Evolutionary conservation across 35 echinoderm and acorn worm species (phyloP).

Genomic region (Heliocidaris tuberculata): DNA sequence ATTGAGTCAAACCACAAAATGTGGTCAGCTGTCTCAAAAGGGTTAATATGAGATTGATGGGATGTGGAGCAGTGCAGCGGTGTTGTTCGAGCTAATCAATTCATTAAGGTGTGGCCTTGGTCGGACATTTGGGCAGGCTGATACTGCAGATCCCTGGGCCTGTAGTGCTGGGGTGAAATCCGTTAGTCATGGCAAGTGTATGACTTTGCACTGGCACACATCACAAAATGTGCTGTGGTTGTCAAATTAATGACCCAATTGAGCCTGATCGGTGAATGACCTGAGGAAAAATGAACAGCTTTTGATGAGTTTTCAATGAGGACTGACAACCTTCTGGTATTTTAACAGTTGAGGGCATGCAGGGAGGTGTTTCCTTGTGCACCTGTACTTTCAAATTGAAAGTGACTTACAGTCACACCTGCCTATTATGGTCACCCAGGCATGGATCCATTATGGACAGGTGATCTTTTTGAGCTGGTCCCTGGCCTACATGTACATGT

Average conservation of each 20-base stretch:
- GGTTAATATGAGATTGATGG: background rate
- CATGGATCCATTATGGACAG: background rate
- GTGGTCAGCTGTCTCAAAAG: no score
- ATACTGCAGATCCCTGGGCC: background rate
- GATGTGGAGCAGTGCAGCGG: background rate
- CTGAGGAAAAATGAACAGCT: background rate
- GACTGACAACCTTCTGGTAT: background rate
- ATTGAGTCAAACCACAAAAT: no score
- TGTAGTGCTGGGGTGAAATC: background rate
- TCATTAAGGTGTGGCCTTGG: slow-evolving; percentile 28
- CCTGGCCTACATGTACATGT: background rate
- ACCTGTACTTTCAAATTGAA: background rate
- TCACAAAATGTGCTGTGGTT: background rate
- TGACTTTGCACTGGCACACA: slow-evolving; percentile 34
- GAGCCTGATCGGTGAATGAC: slow-evolving; percentile 26
- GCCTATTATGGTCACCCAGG: background rate
- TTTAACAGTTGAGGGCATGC: background rate
- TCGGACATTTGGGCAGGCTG: background rate
- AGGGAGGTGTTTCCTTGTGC: background rate
- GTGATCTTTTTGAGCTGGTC: background rate
- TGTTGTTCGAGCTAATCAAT: slow-evolving; percentile 9
- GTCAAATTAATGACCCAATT: slow-evolving; percentile 2
- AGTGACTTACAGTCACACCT: background rate
- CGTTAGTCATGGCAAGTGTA: slow-evolving; percentile 31
- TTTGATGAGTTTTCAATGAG: background rate